Evolutionary conservation across 35 echinoderm and acorn worm genomes (phyloP).

Genomic region (Heliocidaris tuberculata): DNA sequence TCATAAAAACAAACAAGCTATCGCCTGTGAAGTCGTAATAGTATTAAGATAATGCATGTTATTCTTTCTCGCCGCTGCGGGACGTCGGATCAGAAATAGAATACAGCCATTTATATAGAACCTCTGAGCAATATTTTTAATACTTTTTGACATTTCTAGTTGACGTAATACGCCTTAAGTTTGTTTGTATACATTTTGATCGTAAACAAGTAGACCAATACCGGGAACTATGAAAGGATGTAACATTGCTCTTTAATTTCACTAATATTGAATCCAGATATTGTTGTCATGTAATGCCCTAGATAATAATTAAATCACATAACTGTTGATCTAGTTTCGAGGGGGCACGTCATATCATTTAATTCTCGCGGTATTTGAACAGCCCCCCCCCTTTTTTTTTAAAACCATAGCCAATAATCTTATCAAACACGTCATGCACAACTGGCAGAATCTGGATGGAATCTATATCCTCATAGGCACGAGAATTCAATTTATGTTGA

Average conservation of each 20-base stretch:
- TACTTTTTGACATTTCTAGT: not conserved
- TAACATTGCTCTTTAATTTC: not conserved
- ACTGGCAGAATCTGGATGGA: not conserved
- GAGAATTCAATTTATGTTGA: not conserved
- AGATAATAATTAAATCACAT: not conserved
- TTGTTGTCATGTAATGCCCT: not conserved
- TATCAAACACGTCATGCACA: not conserved
- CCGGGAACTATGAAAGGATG: not conserved
- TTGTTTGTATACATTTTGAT: not conserved
- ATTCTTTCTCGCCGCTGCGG: not conserved
- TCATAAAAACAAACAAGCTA: not conserved
- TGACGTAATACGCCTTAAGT: not conserved
- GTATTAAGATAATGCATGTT: not conserved
- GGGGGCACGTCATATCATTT: not conserved
- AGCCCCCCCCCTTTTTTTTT: not conserved
- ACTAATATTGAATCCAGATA: not conserved
- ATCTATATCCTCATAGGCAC: not conserved
- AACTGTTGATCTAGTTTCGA: not conserved
- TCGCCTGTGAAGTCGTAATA: not conserved
- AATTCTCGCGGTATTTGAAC: not conserved
- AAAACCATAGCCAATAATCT: not conserved
- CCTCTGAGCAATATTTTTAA: not conserved
- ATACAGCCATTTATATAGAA: not conserved
- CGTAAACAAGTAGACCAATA: not conserved
- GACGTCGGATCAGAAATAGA: not conserved